Percentiles rank a stretch among this genome's conserved stretches.
Conservation (phyloP, 2,797 vertebrate species). For the Platyrinchus mystaceus region DNA sequence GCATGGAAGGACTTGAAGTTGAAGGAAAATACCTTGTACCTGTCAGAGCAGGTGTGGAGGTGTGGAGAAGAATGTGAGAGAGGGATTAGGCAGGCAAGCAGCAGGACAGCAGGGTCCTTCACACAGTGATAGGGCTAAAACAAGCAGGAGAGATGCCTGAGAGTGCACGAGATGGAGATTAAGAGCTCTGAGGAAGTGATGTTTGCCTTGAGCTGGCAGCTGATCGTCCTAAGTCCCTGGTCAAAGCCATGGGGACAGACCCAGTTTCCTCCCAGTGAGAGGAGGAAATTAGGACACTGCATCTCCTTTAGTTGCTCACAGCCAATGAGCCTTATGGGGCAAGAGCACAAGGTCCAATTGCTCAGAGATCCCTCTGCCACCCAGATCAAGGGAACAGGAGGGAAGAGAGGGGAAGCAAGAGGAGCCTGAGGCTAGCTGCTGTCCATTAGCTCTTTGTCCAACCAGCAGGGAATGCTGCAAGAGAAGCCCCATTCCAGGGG, state of each 20-base stretch:
- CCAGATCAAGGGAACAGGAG: background rate
- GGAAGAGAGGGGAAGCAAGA: background rate
- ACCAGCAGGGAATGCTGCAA: background rate
- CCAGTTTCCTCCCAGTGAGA: background rate
- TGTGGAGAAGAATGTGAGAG: background rate
- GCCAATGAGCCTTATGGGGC: background rate
- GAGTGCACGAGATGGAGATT: background rate
- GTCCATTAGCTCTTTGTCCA: background rate
- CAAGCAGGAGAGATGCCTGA: background rate
- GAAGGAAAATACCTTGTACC: background rate
- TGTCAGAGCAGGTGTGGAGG: background rate
- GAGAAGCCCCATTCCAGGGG: background rate
- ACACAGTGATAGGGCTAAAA: background rate
- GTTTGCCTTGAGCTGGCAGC: background rate
- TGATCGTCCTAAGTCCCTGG: background rate
- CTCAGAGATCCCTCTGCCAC: background rate
- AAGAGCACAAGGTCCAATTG: background rate
- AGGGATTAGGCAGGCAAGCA: background rate
- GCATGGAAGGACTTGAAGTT: background rate
- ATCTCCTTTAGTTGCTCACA: background rate
- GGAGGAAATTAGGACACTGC: background rate
- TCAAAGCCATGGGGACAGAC: background rate
- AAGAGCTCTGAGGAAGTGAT: background rate
- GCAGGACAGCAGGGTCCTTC: background rate
- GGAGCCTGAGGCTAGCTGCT: background rate